Percentiles rank a stretch among this genome's conserved stretches.
Conservation (phyloP, 2,888 invertebrate species). For the Diabrotica balteata region DNA sequence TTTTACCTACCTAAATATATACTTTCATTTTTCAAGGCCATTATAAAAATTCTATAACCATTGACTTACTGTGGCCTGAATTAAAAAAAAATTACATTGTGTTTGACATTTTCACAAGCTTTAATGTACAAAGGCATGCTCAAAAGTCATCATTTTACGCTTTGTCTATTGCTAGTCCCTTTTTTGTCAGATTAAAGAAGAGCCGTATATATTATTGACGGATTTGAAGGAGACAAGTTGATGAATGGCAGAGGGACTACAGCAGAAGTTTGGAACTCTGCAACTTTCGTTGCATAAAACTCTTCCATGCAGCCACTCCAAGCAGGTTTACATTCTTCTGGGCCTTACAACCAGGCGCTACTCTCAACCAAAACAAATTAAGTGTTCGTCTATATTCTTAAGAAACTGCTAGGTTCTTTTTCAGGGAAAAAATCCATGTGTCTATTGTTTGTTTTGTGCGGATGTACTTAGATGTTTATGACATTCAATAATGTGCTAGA, state of each 20-base stretch:
- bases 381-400: constrained; percentile 14
- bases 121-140: no score
- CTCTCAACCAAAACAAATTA: constrained; percentile 18
- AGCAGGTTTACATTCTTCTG: constrained; percentile 14
- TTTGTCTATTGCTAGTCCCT: constrained; percentile 12
- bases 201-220: constrained; percentile 14
- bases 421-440: not conserved
- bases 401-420: constrained; percentile 11
- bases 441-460: no score
- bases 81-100: no score
- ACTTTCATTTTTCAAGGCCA: no score
- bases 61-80: no score
- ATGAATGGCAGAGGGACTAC: constrained; percentile 17
- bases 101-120: no score
- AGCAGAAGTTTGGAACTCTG: constrained; percentile 17
- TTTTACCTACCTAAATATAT: no score
- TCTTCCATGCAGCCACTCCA: constrained; percentile 14
- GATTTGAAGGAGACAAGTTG: constrained; percentile 17
- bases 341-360: constrained; percentile 9
- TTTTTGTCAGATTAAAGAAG: constrained; percentile 5
- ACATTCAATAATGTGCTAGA: no score
- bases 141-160: constrained; percentile 28
- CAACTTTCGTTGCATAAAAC: constrained; percentile 14
- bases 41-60: no score
- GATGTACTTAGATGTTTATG: no score